Base-by-base conservation (phyloP, 2,888 invertebrate genomes). In the Villa cingulata region DNA sequence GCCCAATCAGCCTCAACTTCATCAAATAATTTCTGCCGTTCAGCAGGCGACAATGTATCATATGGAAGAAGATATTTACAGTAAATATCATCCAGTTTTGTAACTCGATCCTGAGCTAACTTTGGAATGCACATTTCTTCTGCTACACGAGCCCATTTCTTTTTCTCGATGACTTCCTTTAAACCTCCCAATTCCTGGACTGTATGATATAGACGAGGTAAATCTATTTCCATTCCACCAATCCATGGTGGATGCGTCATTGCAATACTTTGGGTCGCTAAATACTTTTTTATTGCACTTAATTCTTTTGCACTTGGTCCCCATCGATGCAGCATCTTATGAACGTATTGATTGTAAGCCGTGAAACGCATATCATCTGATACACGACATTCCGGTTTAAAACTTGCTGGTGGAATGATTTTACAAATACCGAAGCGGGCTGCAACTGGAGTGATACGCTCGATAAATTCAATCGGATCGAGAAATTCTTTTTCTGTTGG, bases 51-150 rank as follows among this genome's bases (percentile, higher is more conserved):
- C 4, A 94, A 67, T 0, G 87, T 86, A 55, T 89, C 89, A 60
- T 92, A 95, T 0, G 91, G 88, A 53, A 95, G 70, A 41, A 95
- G 72, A 65, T 87, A 90, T 73, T 89, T 90, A 63, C 90, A 85
- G 64, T 94, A 95, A 38, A 91, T 82, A 54, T 85, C 83, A 61
- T 94, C 91, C 9, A 95, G 70, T 62, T 86, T 87, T 3, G 83
- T 81, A 2, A 83, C 81, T 41, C 87, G 77, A 58, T 87, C 85
- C 60, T 84, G 83, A 0, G 83, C 81, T 10, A 81, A 74, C 68
- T 83, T 85, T 0, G 83, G 83, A 57, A 90, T 83, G 58, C 83
- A 80, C 82, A 94, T 83, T n/a, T 82, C 77, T 56, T 91, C 89
- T 0, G 89, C 90, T 0, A 95, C 86, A 53, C 80, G 80, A 5